Evolutionary conservation across 2,113 vertebrate species (phyloP).

Genomic region (Mus spicilegus): DNA sequence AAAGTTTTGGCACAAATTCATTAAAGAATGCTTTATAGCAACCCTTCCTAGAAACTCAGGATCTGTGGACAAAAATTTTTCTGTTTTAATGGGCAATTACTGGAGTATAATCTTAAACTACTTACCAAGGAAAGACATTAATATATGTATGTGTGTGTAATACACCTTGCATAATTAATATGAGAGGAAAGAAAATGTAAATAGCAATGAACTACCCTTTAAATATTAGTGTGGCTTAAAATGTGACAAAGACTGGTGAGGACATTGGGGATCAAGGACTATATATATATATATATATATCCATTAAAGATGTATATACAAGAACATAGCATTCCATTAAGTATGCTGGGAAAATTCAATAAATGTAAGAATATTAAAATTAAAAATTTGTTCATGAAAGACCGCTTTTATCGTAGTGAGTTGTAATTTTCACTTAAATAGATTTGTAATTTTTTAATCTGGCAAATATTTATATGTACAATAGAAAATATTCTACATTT

Average conservation of each 20-base stretch:
- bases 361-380: not conserved
- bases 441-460: not conserved
- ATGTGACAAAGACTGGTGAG: not conserved
- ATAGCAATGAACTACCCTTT: not conserved
- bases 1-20: not conserved
- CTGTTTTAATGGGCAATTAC: not conserved
- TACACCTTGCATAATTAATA: not conserved
- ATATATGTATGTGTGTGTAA: too few relatives aligned
- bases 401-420: not conserved
- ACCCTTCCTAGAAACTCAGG: not conserved
- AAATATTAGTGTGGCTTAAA: not conserved
- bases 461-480: not conserved
- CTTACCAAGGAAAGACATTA: not conserved
- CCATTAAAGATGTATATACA: not conserved
- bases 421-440: not conserved
- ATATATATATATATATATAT: not conserved
- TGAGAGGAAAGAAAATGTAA: not conserved
- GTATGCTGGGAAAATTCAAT: not conserved
- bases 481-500: not conserved
- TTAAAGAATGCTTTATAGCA: not conserved
- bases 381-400: not conserved
- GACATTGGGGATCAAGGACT: not conserved
- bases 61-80: not conserved
- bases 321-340: not conserved
- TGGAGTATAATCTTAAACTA: not conserved